Percentiles rank a stretch among this genome's conserved stretches.
Evolutionary conservation across 2,797 vertebrate genomes (phyloP).

Genomic region (Falco peregrinus): DNA sequence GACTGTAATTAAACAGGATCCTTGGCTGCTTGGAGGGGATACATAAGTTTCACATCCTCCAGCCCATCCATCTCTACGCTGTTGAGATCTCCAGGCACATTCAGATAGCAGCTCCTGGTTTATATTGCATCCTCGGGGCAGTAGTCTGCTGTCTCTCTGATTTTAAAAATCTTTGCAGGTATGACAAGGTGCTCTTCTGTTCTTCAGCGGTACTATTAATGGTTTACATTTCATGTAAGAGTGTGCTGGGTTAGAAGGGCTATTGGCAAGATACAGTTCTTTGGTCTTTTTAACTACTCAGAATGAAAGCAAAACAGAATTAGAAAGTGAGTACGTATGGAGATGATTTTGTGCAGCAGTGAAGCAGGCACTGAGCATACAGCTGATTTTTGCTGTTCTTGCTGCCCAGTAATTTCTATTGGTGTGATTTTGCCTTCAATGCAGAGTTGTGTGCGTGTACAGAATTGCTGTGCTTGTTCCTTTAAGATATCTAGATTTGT

Average conservation of each 20-base stretch:
- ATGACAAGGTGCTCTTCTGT: not conserved
- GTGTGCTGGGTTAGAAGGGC: not conserved
- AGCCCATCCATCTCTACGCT: not conserved
- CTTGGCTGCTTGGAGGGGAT: not conserved
- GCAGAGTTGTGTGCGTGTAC: fast-evolving
- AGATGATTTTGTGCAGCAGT: not conserved
- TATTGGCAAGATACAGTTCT: not conserved
- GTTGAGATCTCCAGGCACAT: not conserved
- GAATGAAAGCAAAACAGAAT: not conserved
- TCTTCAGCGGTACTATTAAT: not conserved
- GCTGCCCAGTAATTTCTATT: not conserved
- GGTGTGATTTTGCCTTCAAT: not conserved
- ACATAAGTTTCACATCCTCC: not conserved
- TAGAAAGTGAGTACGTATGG: not conserved
- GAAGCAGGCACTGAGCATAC: too few species aligned
- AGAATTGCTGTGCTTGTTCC: not conserved
- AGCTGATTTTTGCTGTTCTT: not conserved
- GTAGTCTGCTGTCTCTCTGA: not conserved
- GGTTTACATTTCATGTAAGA: not conserved
- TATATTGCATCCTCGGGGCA: not conserved
- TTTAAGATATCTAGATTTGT: not conserved
- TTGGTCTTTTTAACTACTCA: not conserved
- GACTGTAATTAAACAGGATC: not conserved
- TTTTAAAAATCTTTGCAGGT: not conserved
- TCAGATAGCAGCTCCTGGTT: not conserved